Evolutionary conservation across 2,113 vertebrate species (phyloP), one percentile per base, ranked within the genome.

Genomic region (Gorsachius goisagi): DNA sequence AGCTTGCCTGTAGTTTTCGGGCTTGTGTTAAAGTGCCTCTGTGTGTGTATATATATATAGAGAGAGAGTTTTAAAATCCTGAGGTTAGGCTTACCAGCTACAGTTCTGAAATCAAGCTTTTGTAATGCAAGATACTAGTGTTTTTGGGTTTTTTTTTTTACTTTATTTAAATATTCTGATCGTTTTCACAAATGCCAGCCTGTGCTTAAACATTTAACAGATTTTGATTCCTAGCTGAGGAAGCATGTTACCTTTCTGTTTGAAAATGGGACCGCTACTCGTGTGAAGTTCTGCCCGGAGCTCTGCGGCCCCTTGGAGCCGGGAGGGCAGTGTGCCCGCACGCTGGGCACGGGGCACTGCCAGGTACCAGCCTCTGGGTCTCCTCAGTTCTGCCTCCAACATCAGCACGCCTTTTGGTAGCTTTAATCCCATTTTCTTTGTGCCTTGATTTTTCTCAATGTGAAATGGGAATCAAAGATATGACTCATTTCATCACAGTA

Each of bases 291-390:
- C 19, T 12, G 53, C 58, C 0, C 0, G 1, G 24, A 59, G 30
- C 52, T 21, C 17, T 44, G 52, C 1, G 3, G 21, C 24, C 33
- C 6, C 1, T 0, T 3, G 5, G 72, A 13, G 6, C n/a, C 0
- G 1, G 2, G 26, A 49, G 52, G 45, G 41, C 59, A 67, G 10
- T 0, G 1, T 32, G 53, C 4, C 56, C 0, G 9, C 33, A 2
- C n/a, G 30, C 4, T 0, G 50, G 30, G 50, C 30, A 4, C 0
- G 0, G 82, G 58, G 59, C 64, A 76, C 37, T 33, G 50, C 62
- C 27, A 37, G 84, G n/a, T 21, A 53, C 37, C 50, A 24, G 30
- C 50, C 55, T 37, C 18, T 0, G 35, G 7, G 7, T 8, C 64
- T 58, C 69, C 44, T 47, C 37, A 14, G 27, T 13, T 55, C 79